phyloP scores from a whole-genome alignment of 2,888 invertebrate species.

The Archaeoteleia sp. region DNA sequence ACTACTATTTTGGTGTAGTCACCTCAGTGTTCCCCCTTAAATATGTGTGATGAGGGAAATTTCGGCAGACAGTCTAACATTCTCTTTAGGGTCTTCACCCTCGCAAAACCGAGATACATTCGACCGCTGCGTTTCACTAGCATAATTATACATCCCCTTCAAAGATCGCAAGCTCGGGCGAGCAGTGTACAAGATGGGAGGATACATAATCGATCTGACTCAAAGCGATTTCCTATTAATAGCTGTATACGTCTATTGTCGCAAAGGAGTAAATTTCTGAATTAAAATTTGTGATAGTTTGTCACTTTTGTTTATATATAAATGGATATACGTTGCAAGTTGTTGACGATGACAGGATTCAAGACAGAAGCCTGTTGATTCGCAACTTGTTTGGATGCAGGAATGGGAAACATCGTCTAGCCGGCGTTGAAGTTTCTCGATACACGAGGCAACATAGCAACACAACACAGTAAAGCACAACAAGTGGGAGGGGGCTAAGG shows the following conservation, averaged over 20 bases:
- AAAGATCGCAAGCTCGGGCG: constrained; percentile 54
- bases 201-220: constrained; percentile 5
- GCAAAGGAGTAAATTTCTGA: not conserved
- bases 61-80: constrained; percentile 14
- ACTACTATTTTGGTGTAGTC: too few relatives aligned
- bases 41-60: constrained; percentile 26
- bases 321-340: too few relatives aligned
- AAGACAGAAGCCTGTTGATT: constrained; percentile 70
- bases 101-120: constrained; percentile 55
- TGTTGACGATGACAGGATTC: constrained; percentile 28
- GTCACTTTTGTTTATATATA: too few relatives aligned
- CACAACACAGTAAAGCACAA: constrained; percentile 74
- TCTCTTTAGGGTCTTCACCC: constrained; percentile 55
- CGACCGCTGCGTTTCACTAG: constrained; percentile 55
- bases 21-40: too few relatives aligned
- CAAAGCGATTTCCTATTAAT: constrained; percentile 17
- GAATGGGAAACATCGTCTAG: constrained; percentile 72
- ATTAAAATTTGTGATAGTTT: too few relatives aligned
- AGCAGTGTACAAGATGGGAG: not conserved
- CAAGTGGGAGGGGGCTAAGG: constrained; percentile 71
- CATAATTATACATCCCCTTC: constrained; percentile 70
- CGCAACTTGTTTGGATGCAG: constrained; percentile 59
- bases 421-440: constrained; percentile 75
- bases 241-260: not conserved
- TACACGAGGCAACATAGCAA: constrained; percentile 74